Conservation (phyloP, 2,797 vertebrate species). For the Heteromormyrus szaboi region DNA sequence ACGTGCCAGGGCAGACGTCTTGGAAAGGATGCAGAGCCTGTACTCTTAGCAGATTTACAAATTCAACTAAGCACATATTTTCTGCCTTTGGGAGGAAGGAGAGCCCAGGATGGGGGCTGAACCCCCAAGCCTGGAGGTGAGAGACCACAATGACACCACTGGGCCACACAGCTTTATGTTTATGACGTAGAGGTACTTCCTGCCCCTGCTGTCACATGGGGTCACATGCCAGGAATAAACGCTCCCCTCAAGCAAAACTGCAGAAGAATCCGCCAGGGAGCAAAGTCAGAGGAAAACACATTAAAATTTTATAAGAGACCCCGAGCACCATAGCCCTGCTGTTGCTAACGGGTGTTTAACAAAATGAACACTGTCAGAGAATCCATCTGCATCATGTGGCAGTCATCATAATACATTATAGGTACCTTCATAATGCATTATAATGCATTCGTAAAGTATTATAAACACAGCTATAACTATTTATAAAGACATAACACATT, state of each 20-base stretch:
- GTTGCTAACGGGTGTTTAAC: neutral
- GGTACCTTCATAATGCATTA: too few species aligned
- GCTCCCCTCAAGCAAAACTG: neutral
- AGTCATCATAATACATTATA: too few species aligned
- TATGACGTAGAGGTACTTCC: neutral
- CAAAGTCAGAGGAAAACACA: neutral
- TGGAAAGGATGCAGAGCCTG: neutral
- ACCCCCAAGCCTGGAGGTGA: neutral
- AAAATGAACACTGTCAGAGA: neutral
- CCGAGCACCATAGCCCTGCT: neutral
- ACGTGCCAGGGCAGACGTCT: neutral
- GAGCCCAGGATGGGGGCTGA: neutral
- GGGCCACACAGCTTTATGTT: neutral
- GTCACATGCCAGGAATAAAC: neutral
- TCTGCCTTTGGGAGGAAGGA: neutral
- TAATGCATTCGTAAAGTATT: neutral
- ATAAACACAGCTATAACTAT: neutral
- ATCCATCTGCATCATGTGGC: neutral
- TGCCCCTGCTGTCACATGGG: neutral
- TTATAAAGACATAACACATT: neutral
- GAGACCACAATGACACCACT: neutral
- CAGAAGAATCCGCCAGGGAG: neutral
- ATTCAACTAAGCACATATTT: neutral
- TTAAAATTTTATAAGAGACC: constrained; percentile 1
- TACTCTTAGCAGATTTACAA: neutral